Evolutionary conservation across 2,888 invertebrate species (phyloP).

Genomic region (Caenorhabditis angaria): DNA sequence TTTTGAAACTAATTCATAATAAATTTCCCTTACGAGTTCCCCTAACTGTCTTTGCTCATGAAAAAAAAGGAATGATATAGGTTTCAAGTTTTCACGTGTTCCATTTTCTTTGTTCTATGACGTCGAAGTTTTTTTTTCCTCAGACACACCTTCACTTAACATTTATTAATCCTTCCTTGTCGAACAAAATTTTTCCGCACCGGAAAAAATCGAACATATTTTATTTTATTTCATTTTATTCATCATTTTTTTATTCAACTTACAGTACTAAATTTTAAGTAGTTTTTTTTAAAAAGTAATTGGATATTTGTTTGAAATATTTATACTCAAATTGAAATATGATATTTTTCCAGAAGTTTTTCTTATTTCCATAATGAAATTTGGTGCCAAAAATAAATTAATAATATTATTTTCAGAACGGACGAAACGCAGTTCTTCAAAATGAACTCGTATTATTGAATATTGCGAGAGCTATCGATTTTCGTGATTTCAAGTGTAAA

Average conservation of each 20-base stretch:
- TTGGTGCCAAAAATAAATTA: neutral
- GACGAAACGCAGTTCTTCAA: slow-evolving; percentile 62
- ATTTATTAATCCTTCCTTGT: slow-evolving; percentile 1
- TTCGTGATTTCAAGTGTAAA: slow-evolving; percentile 64
- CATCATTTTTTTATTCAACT: neutral
- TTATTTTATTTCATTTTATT: neutral
- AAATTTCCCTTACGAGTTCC: no score
- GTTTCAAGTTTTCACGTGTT: no score
- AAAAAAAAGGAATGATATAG: no score
- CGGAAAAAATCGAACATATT: neutral
- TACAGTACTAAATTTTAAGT: neutral
- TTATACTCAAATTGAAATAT: no score
- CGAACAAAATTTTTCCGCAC: neutral
- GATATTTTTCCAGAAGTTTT: no score
- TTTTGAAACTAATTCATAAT: no score
- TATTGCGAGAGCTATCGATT: slow-evolving; percentile 63
- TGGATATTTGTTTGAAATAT: no score
- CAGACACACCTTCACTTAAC: neutral
- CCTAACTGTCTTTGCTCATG: no score
- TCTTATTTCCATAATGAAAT: neutral
- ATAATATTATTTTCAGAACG: slow-evolving; percentile 56
- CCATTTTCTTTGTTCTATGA: neutral
- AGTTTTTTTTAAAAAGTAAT: no score
- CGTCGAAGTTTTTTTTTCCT: neutral
- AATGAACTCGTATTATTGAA: slow-evolving; percentile 55